These are phyloP conservation scores for Salticus scenicus DNA, from an alignment of 2,888 invertebrate genomes.

Conservation along the genomic window DNA sequence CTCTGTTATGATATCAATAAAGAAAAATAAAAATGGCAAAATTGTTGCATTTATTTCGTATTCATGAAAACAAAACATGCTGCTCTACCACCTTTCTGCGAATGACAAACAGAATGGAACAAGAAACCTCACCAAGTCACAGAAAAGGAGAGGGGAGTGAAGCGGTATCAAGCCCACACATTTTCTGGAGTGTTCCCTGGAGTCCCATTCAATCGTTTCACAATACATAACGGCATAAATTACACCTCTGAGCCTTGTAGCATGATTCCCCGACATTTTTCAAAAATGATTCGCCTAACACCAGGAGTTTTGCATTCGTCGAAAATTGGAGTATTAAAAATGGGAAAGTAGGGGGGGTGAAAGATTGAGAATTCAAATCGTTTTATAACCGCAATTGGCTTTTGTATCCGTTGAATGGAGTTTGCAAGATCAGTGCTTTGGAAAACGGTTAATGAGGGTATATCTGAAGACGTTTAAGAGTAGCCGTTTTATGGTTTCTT, in stretches of 20 bases:
- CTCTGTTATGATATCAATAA: too few species aligned
- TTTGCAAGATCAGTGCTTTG: background rate
- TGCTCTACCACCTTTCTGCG: background rate
- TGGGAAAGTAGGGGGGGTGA: background rate
- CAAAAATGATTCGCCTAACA: conserved; percentile 21
- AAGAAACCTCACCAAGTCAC: background rate
- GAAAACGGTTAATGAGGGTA: background rate
- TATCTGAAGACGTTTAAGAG: background rate
- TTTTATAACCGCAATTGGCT: conserved; percentile 10
- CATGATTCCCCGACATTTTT: conserved; percentile 34
- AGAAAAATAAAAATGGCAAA: too few species aligned
- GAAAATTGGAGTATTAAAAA: conserved; percentile 46
- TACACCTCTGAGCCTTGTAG: conserved; percentile 60
- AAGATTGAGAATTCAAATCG: background rate
- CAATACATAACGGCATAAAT: conserved; percentile 63
- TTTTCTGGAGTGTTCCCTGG: conserved; percentile 40
- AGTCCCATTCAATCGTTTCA: conserved; percentile 30
- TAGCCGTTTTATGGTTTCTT: background rate
- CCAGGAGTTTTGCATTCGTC: background rate
- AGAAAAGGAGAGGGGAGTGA: background rate
- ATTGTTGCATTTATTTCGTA: too few species aligned
- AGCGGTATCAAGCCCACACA: background rate
- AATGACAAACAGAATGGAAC: background rate
- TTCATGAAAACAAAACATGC: background rate
- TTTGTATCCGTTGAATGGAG: background rate